Percentiles rank a stretch among this genome's conserved stretches.
Conservation (phyloP, 92 coral and sea anemone genomes). For the Anthopleura xanthogrammica region DNA sequence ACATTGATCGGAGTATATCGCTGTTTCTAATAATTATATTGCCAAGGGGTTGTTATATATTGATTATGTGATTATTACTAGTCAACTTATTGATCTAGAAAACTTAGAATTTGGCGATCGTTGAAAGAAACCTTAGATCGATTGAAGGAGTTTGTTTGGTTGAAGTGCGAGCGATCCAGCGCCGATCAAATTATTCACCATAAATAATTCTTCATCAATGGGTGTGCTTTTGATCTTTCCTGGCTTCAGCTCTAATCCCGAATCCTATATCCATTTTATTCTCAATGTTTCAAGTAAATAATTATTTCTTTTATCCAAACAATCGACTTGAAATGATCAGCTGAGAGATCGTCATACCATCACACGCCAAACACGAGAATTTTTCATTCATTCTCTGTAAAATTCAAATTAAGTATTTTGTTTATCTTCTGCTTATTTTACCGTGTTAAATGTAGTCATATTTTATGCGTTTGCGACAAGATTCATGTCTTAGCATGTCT, state of each 20-base stretch:
- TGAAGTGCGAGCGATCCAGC: neutral
- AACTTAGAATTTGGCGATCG: neutral
- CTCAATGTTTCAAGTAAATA: neutral
- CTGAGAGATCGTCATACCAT: neutral
- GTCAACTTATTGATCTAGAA: neutral
- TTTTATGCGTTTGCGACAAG: neutral
- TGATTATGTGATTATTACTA: neutral
- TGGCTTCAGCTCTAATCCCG: neutral
- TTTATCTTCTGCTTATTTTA: neutral
- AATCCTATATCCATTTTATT: neutral
- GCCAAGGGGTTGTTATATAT: neutral
- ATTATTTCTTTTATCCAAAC: neutral
- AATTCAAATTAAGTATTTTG: neutral
- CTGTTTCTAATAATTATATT: neutral
- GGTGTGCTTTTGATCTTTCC: neutral
- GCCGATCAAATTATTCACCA: neutral
- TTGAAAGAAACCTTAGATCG: neutral
- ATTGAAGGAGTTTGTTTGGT: neutral
- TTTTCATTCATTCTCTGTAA: slow-evolving; percentile 7
- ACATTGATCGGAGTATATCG: neutral
- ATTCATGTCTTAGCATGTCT: slow-evolving; percentile 9
- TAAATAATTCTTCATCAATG: neutral
- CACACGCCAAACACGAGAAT: neutral
- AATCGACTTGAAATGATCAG: neutral
- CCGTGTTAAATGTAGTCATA: neutral